Base-by-base conservation (phyloP, 2,113 vertebrate species). In the Colossoma macropomum region DNA sequence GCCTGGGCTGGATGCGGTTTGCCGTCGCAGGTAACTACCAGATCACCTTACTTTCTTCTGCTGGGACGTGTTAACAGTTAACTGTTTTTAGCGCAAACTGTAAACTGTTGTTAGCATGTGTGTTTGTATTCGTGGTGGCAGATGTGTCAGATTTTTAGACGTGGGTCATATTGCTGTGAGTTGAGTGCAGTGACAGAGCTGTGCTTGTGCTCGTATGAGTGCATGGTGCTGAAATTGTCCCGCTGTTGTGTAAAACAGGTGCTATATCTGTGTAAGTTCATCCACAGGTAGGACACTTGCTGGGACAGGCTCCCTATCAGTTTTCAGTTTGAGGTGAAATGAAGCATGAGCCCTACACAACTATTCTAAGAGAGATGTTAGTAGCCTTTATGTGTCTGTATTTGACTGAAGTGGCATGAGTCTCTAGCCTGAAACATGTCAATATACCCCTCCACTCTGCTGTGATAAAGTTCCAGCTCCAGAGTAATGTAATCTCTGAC, bases 271-370 rank as follows among this genome's bases (percentile, higher is more conserved):
- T 21, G 17, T 23, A 54, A 54, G 60, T 69, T 74, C 30, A 82
- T 81, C 85, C 66, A 86, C 85, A 86, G 85, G 85, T 86, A 83
- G 85, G 72, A 80, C 27, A 66, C 85, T 86, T 38, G 66, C 79
- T 86, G 81, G 60, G 77, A 70, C 73, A 21, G 74, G 23, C 17
- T 41, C 32, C 23, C 68, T 45, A 27, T 34, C 41, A n/a, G 28
- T 71, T n/a, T 41, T n/a, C 66, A 23, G 17, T 38, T 13, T 69
- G 9, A 34, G 66, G 66, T 69, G 32, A 69, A 69, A 69, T 69
- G 66, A 34, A 56, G 54, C 21, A 52, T 52, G 50, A 66, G 30
- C 4, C 4, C 9, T 34, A 17, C 32, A 69, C 34, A 21, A 32
- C 32, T 38, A 34, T 45, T 23, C 32, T 69, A 34, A 65, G 62